These are phyloP conservation scores for Linurgus olivaceus DNA, from an alignment of 2,797 vertebrate genomes.

Conservation along the genomic window DNA sequence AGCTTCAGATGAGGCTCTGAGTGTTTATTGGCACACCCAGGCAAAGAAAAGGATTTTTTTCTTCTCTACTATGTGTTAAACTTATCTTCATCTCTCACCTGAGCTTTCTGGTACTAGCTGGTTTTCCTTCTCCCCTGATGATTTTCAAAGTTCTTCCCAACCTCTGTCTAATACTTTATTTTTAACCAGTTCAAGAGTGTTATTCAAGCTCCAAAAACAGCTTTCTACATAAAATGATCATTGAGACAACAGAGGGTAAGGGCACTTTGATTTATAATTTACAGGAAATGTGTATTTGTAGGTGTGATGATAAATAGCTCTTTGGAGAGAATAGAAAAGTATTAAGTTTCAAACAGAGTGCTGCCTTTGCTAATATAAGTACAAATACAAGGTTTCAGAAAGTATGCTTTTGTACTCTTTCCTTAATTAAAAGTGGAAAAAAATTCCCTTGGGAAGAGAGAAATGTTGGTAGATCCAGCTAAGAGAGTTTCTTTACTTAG, in stretches of 20 bases:
- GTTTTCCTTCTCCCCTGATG: neutral
- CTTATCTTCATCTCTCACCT: neutral
- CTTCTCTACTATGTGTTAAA: neutral
- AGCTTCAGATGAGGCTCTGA: neutral
- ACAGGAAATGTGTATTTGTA: neutral
- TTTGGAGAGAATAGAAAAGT: neutral
- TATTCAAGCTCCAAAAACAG: neutral
- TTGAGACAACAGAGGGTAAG: neutral
- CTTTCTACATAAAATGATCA: neutral
- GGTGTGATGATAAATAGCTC: slow-evolving; percentile 2
- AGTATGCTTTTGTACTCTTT: neutral
- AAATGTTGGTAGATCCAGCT: neutral
- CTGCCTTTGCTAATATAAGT: neutral
- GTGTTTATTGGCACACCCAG: neutral
- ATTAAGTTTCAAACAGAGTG: neutral
- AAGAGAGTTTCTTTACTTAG: neutral
- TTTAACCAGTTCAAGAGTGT: neutral
- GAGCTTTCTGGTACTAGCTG: neutral
- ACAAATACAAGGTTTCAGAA: neutral
- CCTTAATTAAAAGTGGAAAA: neutral
- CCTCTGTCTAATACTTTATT: neutral
- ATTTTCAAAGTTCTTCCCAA: neutral
- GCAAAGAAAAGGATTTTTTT: neutral
- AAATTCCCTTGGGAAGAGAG: neutral
- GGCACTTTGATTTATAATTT: slow-evolving; percentile 18